phyloP scores from a whole-genome alignment of 2,113 vertebrate species.

The Alosa alosa region DNA sequence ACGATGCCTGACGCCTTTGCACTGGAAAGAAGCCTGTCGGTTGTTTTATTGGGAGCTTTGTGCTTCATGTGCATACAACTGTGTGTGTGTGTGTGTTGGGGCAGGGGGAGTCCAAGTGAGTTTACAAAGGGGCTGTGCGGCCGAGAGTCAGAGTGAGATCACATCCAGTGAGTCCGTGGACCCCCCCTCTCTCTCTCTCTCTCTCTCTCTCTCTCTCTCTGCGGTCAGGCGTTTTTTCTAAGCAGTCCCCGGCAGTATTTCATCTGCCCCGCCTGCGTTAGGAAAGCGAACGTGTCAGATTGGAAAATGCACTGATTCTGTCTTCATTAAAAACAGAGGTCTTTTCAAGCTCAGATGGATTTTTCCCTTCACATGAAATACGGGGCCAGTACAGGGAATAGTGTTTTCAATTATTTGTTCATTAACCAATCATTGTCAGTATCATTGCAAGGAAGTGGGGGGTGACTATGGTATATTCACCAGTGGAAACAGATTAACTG shows the following conservation, averaged over 20 bases:
- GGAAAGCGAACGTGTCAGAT: conserved; percentile 47
- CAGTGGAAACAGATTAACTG: conserved; percentile 16
- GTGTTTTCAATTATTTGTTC: conserved; percentile 61
- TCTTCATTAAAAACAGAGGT: conserved; percentile 53
- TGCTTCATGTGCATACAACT: conserved; percentile 5
- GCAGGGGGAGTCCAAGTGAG: background rate
- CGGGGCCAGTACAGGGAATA: conserved; percentile 33
- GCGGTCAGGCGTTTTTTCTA: conserved; percentile 18
- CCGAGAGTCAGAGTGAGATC: conserved; percentile 7
- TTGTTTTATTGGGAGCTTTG: conserved; percentile 26
- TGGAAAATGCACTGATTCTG: conserved; percentile 46
- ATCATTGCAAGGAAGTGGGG: conserved; percentile 44
- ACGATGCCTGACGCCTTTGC: background rate
- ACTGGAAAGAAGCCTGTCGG: background rate
- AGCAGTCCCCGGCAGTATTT: background rate
- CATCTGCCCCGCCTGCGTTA: background rate
- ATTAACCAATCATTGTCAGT: conserved; percentile 51
- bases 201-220: background rate
- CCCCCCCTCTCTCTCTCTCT: background rate
- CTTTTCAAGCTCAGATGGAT: conserved; percentile 43
- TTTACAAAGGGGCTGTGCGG: conserved; percentile 3
- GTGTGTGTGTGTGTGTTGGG: conserved; percentile 5
- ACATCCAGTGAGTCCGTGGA: background rate
- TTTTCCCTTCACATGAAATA: conserved; percentile 38
- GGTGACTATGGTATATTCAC: background rate